Base-by-base conservation (phyloP, 2,113 vertebrate genomes). In the Protobothrops mucrosquamatus region DNA sequence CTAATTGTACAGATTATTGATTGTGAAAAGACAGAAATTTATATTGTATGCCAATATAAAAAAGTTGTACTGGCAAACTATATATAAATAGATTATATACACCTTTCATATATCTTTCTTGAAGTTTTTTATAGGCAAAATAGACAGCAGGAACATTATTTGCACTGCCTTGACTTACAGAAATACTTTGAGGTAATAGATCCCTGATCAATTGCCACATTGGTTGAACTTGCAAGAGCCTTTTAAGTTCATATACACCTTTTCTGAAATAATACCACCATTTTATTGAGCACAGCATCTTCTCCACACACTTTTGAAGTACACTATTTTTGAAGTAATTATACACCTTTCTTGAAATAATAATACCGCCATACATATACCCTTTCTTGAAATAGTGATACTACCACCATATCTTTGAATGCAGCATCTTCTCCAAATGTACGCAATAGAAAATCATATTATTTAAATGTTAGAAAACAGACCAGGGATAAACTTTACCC, bases 361-460 rank as follows among this genome's bases (percentile, higher is more conserved):
- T 39, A 22, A 43, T 39, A 20, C 81, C 39, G 43, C 12, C 12
- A 15, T 34, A 39, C 14, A 74, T 74, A 39, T 34, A 74, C 5
- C 69, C n/a, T 74, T 20, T 74, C 69, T 74, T 87, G 85, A 87
- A 51, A 10, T 94, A 61, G 96, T 6, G 43, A 89, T 81, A 55
- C 69, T 93, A 86, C 90, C 91, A 94, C 88, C 64, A 95, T 91
- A 43, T 94, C 88, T 1, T 95, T 94, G 61, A 90, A 89, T 92
- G 89, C 2, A 64, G 5, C 0, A 96, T 86, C 93, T 24, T 93
- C 91, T n/a, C 22, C 87, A 95, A 87, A 94, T 86, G 91, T 24
- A 91, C 46, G 89, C 18, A 43, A 1, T 55, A 92, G 64, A 87
- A 54, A 55, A n/a, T 89, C 46, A 22, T 57, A 26, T 14, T 43